phyloP scores from a whole-genome alignment of 2,797 vertebrate genomes.

The Oryzias sinensis region DNA sequence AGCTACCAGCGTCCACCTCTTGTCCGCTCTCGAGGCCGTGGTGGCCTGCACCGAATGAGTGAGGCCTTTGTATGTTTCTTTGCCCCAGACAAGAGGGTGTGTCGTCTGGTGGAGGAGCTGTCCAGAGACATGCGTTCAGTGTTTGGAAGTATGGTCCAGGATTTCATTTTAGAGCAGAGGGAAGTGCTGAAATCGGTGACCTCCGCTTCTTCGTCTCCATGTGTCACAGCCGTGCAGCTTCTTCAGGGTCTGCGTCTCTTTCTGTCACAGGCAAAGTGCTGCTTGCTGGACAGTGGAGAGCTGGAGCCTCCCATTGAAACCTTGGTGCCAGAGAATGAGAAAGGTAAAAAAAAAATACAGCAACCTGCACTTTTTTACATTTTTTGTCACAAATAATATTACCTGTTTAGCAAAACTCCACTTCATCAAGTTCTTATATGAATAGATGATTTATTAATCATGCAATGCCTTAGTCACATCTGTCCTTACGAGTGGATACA shows the following conservation, averaged over 20 bases:
- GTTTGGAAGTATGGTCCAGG: slow-evolving; percentile 83
- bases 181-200: slow-evolving; percentile 63
- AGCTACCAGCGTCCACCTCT: slow-evolving; percentile 63
- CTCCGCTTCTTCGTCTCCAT: slow-evolving; percentile 27
- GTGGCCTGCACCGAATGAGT: slow-evolving; percentile 83
- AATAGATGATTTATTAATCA: no score
- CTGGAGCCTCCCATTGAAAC: slow-evolving; percentile 84
- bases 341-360: slow-evolving; percentile 71
- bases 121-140: slow-evolving; percentile 78
- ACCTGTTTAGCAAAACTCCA: background rate
- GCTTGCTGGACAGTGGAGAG: slow-evolving; percentile 79
- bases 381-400: background rate
- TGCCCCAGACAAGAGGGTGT: slow-evolving; percentile 84
- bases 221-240: slow-evolving; percentile 60
- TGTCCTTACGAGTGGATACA: no score
- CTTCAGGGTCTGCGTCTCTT: slow-evolving; percentile 83
- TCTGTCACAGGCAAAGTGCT: slow-evolving; percentile 80
- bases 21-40: slow-evolving; percentile 60
- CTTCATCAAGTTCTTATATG: no score
- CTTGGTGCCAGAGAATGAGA: slow-evolving; percentile 81
- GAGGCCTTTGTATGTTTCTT: slow-evolving; percentile 87
- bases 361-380: background rate
- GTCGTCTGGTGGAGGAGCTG: slow-evolving; percentile 76
- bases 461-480: no score
- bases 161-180: slow-evolving; percentile 77